A percentile compares a stretch with the other conserved stretches of the same genome.
These are phyloP conservation scores for Stictocephala bisonia DNA, from an alignment of 2,888 invertebrate genomes.

Conservation along the genomic window DNA sequence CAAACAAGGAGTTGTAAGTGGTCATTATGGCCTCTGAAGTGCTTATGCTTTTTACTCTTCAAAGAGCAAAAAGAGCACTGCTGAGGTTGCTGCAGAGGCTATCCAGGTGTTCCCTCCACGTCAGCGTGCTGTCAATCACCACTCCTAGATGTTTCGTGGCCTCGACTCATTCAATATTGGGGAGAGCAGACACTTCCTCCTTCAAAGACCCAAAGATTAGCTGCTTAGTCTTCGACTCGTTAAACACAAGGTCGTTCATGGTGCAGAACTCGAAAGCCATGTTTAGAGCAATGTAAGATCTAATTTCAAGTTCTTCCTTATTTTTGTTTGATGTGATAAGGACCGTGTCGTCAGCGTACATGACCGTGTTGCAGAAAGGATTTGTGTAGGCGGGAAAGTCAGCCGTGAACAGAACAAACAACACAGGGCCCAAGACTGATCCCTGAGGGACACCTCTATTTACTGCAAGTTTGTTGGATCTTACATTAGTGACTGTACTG, in stretches of 20 bases:
- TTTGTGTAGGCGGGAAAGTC: not conserved
- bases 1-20: too few species aligned
- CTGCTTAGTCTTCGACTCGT: slow-evolving; percentile 3
- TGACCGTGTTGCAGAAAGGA: not conserved
- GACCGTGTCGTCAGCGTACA: slow-evolving; percentile 30
- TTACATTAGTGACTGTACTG: not conserved
- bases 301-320: not conserved
- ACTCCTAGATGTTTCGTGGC: slow-evolving; percentile 10
- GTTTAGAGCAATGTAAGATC: slow-evolving; percentile 10
- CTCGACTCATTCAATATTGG: slow-evolving; percentile 4
- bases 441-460: slow-evolving; percentile 15
- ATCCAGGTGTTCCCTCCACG: slow-evolving; percentile 17
- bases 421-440: not conserved
- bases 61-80: not conserved
- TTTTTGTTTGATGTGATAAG: slow-evolving; percentile 20
- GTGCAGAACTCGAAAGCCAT: slow-evolving; percentile 23
- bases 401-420: slow-evolving; percentile 18
- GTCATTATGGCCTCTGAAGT: too few species aligned
- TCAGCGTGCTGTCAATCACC: not conserved
- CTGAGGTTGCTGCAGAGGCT: not conserved
- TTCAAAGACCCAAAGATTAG: not conserved
- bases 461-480: not conserved
- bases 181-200: not conserved
- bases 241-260: too few species aligned
- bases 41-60: slow-evolving; percentile 10